These are phyloP conservation scores for Ips nitidus DNA, from an alignment of 1,140 invertebrate species.

Conservation along the genomic window DNA sequence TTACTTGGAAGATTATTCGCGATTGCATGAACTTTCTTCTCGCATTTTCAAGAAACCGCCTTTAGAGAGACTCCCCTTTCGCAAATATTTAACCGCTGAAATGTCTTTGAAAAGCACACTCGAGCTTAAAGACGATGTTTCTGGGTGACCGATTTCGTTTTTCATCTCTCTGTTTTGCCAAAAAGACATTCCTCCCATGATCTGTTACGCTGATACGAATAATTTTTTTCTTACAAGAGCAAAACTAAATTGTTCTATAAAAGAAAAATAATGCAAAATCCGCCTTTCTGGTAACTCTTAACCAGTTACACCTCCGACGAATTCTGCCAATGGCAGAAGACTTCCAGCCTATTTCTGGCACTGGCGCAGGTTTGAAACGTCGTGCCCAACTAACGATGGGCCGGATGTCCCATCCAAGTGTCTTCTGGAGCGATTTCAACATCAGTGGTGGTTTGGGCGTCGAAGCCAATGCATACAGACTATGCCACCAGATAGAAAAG, in stretches of 20 bases:
- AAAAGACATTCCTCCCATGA: no score
- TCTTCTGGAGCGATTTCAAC: slow-evolving; percentile 12
- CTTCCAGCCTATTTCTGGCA: slow-evolving; percentile 10
- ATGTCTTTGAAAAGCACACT: background rate
- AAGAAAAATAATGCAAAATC: no score
- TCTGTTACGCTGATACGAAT: no score
- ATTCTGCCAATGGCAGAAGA: slow-evolving; percentile 1
- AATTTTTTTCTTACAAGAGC: no score
- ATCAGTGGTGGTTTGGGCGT: slow-evolving; percentile 14
- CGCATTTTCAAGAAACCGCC: background rate
- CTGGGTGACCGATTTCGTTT: no score
- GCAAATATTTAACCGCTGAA: slow-evolving; percentile 1
- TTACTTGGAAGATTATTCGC: background rate
- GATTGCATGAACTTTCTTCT: background rate
- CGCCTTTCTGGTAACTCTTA: no score
- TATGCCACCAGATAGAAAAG: slow-evolving; percentile 11
- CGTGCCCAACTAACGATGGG: background rate
- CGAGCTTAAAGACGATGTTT: background rate
- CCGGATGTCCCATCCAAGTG: slow-evolving; percentile 5
- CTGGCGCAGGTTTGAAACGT: slow-evolving; percentile 9
- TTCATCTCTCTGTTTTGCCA: no score
- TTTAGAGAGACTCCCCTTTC: background rate
- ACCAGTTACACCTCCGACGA: background rate
- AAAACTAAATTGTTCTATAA: no score
- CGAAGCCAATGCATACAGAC: background rate